Percentiles rank a stretch among this genome's conserved stretches.
These are phyloP conservation scores for Nephrotoma flavescens DNA, from an alignment of 2,888 invertebrate species.

Conservation along the genomic window DNA sequence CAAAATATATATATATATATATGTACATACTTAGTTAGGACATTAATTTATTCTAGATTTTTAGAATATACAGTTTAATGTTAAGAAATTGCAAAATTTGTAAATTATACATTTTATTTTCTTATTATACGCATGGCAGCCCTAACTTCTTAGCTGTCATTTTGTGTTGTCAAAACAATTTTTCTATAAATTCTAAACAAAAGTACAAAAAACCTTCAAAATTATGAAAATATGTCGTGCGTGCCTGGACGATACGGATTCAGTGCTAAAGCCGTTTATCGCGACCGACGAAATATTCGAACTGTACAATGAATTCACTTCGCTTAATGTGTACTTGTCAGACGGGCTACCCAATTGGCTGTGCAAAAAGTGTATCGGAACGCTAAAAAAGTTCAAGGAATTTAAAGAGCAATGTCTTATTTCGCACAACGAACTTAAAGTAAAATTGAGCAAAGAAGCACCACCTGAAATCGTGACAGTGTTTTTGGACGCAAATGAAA, in stretches of 20 bases:
- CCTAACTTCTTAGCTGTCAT: no score
- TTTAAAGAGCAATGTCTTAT: background rate
- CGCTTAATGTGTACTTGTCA: background rate
- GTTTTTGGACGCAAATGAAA: background rate
- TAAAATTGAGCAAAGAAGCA: background rate
- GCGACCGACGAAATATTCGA: background rate
- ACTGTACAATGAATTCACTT: background rate
- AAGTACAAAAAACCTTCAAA: background rate
- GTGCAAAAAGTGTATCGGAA: background rate
- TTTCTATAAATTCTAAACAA: background rate
- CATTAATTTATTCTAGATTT: no score
- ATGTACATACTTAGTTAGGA: no score
- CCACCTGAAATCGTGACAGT: background rate
- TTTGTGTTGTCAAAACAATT: background rate
- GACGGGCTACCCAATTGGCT: background rate
- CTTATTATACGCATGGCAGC: no score
- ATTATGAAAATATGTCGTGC: background rate
- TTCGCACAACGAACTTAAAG: background rate
- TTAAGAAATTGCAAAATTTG: no score
- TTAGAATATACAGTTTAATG: no score
- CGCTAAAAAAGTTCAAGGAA: background rate
- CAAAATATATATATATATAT: no score
- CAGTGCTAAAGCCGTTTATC: background rate
- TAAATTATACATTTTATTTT: no score
- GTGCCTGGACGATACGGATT: background rate